Percentiles rank a stretch among this genome's conserved stretches.
phyloP scores from a whole-genome alignment of 1,140 invertebrate species.

The Drosophila novamexicana region DNA sequence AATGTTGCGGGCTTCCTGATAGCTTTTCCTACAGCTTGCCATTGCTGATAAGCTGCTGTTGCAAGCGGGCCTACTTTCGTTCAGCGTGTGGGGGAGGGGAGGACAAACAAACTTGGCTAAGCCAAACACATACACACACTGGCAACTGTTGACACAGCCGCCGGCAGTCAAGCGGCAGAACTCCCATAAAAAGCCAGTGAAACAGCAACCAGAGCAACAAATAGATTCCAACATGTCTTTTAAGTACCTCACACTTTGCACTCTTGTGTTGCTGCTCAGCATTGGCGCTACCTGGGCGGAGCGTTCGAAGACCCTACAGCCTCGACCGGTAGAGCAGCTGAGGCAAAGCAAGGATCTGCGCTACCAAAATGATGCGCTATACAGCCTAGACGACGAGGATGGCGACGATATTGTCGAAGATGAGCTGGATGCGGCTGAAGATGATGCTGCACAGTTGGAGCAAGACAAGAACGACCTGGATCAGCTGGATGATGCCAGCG shows the following conservation, averaged over 20 bases:
- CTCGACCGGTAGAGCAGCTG: conserved; percentile 28
- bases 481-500: background rate
- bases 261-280: conserved; percentile 53
- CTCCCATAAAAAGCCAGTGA: conserved; percentile 53
- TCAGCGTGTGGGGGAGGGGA: background rate
- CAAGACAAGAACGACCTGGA: conserved; percentile 13
- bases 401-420: conserved; percentile 55
- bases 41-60: conserved; percentile 9
- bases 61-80: conserved; percentile 21
- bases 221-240: conserved; percentile 53
- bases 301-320: conserved; percentile 35
- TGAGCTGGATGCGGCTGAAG: conserved; percentile 35
- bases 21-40: conserved; percentile 19
- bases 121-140: conserved; percentile 32
- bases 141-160: conserved; percentile 55
- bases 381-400: conserved; percentile 40
- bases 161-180: conserved; percentile 5
- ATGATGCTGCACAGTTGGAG: conserved; percentile 34
- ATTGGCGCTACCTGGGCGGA: conserved; percentile 34
- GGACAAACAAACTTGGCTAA: conserved; percentile 28
- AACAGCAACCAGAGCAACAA: conserved; percentile 38
- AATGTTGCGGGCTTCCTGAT: conserved; percentile 56
- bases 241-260: conserved; percentile 59
- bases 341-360: conserved; percentile 56
- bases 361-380: conserved; percentile 47